Evolutionary conservation across 2,113 vertebrate genomes (phyloP), one percentile per base, ranked within the genome.

Genomic region (Xerus inauris): DNA sequence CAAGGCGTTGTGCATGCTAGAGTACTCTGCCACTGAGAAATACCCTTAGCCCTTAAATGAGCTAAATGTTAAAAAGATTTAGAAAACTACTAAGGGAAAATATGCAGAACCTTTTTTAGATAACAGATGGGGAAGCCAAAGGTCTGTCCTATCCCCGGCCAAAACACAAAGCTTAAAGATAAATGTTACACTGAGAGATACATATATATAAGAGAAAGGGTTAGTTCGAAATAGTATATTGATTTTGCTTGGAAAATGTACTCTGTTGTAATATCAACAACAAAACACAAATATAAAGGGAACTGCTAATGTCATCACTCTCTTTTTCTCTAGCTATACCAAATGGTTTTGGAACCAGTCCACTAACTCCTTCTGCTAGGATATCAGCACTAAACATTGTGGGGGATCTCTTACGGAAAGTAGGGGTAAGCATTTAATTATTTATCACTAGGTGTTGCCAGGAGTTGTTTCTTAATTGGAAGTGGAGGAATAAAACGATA

Each of bases 311-410:
- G 0, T 87, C 80, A 89, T 84, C 10, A 90, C 54, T 30, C 0
- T 97, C 65, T 96, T 93, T 90, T 87, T 67, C 80, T 96, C 64
- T 76, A 99, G 99, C 98, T 91, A 98, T 99, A 98, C 99, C 99
- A 98, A 99, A 99, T 6, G 99, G 99, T 87, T 99, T 99, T 98
- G 99, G 99, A 96, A 99, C 98, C 98, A 99, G 99, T 17, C 99
- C 99, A 35, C 99, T 99, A 80, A 99, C 99, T 91, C 99, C 99
- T 28, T 99, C 99, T 89, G 99, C 99, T 80, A 99, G 99, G 98
- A 99, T 99, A 98, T 99, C 99, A 73, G 99, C 99, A 32, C 99
- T 99, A 94, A 99, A 99, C 97, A 99, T 99, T 40, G 99, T 99
- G 94, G 99, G 99, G n/a, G 99, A 99, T 98, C 99, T 99, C 86